Conservation (phyloP, 1,140 invertebrate genomes). For the Rhopalosiphum padi region DNA sequence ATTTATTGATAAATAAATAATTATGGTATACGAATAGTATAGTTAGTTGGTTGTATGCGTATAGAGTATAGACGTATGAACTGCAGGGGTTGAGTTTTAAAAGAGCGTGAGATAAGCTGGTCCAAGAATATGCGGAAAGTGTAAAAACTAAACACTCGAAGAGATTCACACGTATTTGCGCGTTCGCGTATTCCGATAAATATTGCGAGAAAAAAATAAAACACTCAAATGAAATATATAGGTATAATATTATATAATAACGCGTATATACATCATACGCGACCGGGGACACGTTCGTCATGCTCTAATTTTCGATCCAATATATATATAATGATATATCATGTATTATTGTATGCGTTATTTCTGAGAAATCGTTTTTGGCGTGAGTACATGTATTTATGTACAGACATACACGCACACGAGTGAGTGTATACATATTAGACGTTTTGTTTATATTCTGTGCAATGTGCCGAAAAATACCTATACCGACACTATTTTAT, state of each 20-base stretch:
- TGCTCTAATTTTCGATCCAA: constrained; percentile 35
- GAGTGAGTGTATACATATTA: neutral
- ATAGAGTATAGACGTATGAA: neutral
- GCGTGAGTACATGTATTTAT: neutral
- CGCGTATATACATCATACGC: neutral
- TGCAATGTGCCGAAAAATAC: neutral
- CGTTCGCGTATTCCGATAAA: neutral
- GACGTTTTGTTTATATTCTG: neutral
- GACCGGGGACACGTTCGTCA: constrained; percentile 28
- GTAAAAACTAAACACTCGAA: neutral
- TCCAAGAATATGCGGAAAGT: neutral
- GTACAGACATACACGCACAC: neutral
- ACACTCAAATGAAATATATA: neutral
- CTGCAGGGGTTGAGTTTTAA: neutral
- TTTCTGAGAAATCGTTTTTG: constrained; percentile 23
- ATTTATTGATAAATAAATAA: too few species aligned
- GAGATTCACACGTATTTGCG: neutral
- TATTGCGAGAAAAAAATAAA: neutral
- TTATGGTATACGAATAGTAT: too few species aligned
- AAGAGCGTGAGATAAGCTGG: neutral
- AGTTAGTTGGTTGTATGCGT: too few species aligned
- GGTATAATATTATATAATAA: neutral
- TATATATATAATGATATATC: neutral
- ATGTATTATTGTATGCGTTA: neutral
- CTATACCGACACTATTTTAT: neutral